These are phyloP conservation scores for Zoroaster sp. DNA, from an alignment of 53 echinoderm and acorn worm species.

Conservation along the genomic window DNA sequence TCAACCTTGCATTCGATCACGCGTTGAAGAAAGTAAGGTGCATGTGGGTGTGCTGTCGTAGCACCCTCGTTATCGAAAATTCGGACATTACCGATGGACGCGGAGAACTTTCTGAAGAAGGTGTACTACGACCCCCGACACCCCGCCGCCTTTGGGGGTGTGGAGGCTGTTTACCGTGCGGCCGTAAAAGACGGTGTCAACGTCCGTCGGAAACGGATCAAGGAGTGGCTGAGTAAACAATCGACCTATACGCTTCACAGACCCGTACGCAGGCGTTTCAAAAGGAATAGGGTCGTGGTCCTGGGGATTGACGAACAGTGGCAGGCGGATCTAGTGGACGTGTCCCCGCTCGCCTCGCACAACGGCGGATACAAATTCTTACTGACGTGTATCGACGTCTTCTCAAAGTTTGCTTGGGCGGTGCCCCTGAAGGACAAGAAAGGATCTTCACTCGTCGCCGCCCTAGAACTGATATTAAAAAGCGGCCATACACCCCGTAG, in stretches of 20 bases:
- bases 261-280: constrained; percentile 13
- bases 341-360: background rate
- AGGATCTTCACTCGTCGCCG: background rate
- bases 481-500: background rate
- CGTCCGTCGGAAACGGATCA: constrained; percentile 16
- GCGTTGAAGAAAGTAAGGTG: constrained; percentile 11
- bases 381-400: background rate
- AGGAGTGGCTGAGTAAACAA: constrained; percentile 10
- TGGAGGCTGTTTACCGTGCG: constrained; percentile 41
- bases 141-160: constrained; percentile 57
- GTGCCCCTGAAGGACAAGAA: constrained; percentile 20
- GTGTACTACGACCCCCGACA: constrained; percentile 71
- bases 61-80: constrained; percentile 32
- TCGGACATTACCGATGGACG: constrained; percentile 11
- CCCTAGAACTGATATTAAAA: background rate
- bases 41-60: constrained; percentile 57
- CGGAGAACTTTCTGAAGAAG: constrained; percentile 33
- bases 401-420: background rate
- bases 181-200: background rate
- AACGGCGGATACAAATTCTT: background rate
- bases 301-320: constrained; percentile 52
- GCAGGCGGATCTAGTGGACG: constrained; percentile 26
- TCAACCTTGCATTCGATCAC: background rate
- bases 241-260: constrained; percentile 50
- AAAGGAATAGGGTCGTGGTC: constrained; percentile 33